phyloP scores from a whole-genome alignment of 1,140 invertebrate species.

The Oncopeltus fasciatus region DNA sequence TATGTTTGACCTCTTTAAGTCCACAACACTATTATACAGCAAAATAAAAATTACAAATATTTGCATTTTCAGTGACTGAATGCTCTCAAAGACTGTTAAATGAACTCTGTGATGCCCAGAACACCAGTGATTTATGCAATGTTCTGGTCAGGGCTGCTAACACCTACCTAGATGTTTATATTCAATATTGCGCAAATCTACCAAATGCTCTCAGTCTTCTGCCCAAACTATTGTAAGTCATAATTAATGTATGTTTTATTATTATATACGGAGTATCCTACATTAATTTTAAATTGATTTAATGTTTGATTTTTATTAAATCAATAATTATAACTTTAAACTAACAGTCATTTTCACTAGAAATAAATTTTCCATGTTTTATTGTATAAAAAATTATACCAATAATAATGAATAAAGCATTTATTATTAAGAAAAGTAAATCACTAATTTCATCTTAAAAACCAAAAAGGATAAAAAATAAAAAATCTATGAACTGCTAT shows the following conservation, averaged over 20 bases:
- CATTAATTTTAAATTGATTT: no score
- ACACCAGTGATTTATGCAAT: slow-evolving; percentile 64
- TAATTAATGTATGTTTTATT: no score
- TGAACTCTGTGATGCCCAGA: slow-evolving; percentile 30
- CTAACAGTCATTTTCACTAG: background rate
- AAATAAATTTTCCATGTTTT: background rate
- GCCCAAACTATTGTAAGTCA: background rate
- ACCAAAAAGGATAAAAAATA: no score
- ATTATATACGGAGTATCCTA: no score
- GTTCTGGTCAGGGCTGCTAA: slow-evolving; percentile 66
- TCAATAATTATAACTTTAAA: background rate
- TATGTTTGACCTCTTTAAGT: no score
- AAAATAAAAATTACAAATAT: no score
- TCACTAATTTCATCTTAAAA: no score
- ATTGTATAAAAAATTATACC: background rate
- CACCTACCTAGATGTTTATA: slow-evolving; percentile 66
- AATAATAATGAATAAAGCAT: no score
- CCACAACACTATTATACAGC: no score
- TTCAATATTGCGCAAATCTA: slow-evolving; percentile 84
- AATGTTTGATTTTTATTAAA: background rate
- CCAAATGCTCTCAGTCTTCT: slow-evolving; percentile 47
- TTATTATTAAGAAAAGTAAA: no score
- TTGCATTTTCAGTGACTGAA: background rate
- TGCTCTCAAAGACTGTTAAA: background rate
- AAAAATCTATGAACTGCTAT: no score